Conservation (phyloP, 1,140 invertebrate species). For the Bemisia tabaci region DNA sequence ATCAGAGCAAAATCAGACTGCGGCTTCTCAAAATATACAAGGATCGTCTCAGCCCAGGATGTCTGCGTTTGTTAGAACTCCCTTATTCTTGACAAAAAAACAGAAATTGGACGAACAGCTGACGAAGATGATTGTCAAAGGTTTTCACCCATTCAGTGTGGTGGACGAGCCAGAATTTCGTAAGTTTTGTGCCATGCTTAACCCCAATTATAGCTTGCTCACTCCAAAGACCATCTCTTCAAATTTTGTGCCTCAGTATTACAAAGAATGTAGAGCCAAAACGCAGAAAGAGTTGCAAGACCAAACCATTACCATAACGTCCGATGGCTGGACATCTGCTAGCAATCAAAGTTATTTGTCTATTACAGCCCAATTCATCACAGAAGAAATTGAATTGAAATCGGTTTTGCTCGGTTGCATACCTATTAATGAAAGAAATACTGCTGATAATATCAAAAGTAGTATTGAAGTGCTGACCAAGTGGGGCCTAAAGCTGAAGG, state of each 20-base stretch:
- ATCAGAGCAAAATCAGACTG: slow-evolving; percentile 1
- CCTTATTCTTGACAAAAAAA: slow-evolving; percentile 10
- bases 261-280: slow-evolving; percentile 14
- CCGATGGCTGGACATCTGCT: slow-evolving; percentile 21
- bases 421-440: too few relatives aligned
- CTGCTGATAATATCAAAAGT: too few relatives aligned
- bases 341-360: slow-evolving; percentile 20
- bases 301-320: slow-evolving; percentile 17
- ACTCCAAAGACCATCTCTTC: slow-evolving; percentile 22
- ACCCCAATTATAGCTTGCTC: slow-evolving; percentile 21
- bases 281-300: slow-evolving; percentile 9
- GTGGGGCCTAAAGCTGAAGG: too few relatives aligned
- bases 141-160: slow-evolving; percentile 22
- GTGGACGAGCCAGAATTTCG: slow-evolving; percentile 23
- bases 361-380: slow-evolving; percentile 21
- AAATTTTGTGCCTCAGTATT: slow-evolving; percentile 17
- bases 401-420: slow-evolving; percentile 18
- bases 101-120: slow-evolving; percentile 19
- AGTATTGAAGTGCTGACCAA: too few relatives aligned
- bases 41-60: slow-evolving; percentile 7
- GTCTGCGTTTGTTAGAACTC: slow-evolving; percentile 8
- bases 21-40: slow-evolving; percentile 3
- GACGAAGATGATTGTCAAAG: slow-evolving; percentile 22
- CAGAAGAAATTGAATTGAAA: slow-evolving; percentile 16
- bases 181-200: slow-evolving; percentile 19